These are phyloP conservation scores for Callithrix jacchus DNA, from an alignment of 2,113 vertebrate genomes.

Conservation along the genomic window DNA sequence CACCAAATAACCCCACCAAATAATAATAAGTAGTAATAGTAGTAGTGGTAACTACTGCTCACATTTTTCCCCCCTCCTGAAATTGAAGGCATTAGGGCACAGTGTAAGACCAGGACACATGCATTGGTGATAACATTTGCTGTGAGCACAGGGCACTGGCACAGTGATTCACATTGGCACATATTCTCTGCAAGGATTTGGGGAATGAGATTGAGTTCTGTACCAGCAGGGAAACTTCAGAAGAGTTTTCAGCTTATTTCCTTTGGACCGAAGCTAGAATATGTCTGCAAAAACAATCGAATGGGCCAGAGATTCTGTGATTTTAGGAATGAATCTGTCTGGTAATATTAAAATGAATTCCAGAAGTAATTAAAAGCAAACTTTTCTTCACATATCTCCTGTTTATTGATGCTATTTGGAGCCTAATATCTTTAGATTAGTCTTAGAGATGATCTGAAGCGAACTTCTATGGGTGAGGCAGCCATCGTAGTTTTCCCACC, in stretches of 20 bases:
- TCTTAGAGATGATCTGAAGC: not conserved
- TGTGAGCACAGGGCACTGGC: not conserved
- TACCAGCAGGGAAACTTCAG: not conserved
- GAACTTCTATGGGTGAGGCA: rapidly evolving
- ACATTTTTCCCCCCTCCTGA: not conserved
- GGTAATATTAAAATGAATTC: not conserved
- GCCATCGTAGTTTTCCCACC: not conserved
- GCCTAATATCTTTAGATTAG: not conserved
- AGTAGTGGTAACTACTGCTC: not conserved
- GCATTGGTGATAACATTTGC: not conserved
- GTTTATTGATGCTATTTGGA: not conserved
- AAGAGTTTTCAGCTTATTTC: not conserved
- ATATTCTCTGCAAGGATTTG: not conserved
- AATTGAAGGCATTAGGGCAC: not conserved
- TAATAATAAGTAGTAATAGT: not conserved
- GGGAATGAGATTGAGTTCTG: not conserved
- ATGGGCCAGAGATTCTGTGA: not conserved
- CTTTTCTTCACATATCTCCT: not conserved
- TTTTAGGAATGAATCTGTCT: constrained; percentile 6
- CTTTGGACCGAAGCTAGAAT: not conserved
- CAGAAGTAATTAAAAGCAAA: not conserved
- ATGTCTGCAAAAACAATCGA: not conserved
- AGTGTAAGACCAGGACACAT: not conserved
- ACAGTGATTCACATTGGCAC: not conserved
- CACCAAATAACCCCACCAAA: not conserved